Percentiles rank a stretch among this genome's conserved stretches.
These are phyloP conservation scores for Congeria kusceri DNA, from an alignment of 2,888 invertebrate species.

Conservation along the genomic window DNA sequence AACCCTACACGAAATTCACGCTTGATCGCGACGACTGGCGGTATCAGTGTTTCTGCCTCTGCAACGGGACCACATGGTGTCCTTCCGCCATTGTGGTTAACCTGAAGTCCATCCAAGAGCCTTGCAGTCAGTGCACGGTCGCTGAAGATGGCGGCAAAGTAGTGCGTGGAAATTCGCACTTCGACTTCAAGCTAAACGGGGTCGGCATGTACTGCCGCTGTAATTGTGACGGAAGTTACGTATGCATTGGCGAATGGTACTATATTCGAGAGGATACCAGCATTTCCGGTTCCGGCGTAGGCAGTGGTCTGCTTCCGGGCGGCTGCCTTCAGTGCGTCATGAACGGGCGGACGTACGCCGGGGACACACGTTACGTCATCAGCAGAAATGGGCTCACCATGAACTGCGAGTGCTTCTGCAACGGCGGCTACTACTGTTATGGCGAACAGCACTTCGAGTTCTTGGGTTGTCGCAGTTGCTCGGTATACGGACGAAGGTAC, in stretches of 20 bases:
- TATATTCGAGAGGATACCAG: slow-evolving; percentile 46
- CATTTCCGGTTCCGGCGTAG: slow-evolving; percentile 56
- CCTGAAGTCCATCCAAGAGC: slow-evolving; percentile 46
- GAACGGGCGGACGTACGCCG: slow-evolving; percentile 60
- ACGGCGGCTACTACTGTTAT: slow-evolving; percentile 61
- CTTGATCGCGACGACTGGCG: slow-evolving; percentile 59
- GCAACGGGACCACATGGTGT: slow-evolving; percentile 76
- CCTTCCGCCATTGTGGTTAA: slow-evolving; percentile 58
- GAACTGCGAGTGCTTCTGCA: slow-evolving; percentile 67
- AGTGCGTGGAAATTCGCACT: slow-evolving; percentile 67
- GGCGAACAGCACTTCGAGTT: slow-evolving; percentile 37
- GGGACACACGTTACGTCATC: slow-evolving; percentile 65
- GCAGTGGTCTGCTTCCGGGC: slow-evolving; percentile 35
- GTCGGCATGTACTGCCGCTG: slow-evolving; percentile 62
- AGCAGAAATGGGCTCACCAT: slow-evolving; percentile 37
- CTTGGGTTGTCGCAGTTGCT: slow-evolving; percentile 44
- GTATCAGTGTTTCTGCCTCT: slow-evolving; percentile 76
- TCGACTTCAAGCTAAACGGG: slow-evolving; percentile 59
- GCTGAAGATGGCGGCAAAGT: slow-evolving; percentile 41
- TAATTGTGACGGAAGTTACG: slow-evolving; percentile 62
- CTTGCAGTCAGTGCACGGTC: slow-evolving; percentile 70
- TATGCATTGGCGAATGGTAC: slow-evolving; percentile 50
- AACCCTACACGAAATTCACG: slow-evolving; percentile 62
- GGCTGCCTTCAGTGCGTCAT: slow-evolving; percentile 63
- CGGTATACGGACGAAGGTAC: slow-evolving; percentile 29